Evolutionary conservation across 2,113 vertebrate genomes (phyloP).

Genomic region (Puma concolor): DNA sequence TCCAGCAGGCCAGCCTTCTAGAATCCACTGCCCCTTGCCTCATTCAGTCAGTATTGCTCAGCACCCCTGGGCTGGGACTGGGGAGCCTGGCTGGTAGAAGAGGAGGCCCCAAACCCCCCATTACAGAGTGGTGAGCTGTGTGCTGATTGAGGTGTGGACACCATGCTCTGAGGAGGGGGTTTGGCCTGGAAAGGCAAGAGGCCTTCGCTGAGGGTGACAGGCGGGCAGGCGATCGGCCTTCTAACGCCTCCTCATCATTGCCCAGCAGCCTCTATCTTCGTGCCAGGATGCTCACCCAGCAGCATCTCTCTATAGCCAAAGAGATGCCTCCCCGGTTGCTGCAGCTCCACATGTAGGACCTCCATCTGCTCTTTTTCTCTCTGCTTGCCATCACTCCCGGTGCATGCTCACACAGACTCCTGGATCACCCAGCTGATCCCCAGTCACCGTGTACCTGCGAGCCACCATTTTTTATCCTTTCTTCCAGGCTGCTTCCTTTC

Average conservation of each 20-base stretch:
- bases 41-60: neutral
- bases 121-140: neutral
- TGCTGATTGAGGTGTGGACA: neutral
- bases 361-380: neutral
- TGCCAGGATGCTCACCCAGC: rapidly evolving
- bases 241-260: neutral
- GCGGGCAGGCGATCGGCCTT: neutral
- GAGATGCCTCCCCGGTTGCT: neutral
- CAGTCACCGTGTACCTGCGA: neutral
- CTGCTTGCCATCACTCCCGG: neutral
- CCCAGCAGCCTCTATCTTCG: neutral
- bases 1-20: neutral
- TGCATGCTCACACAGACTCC: neutral
- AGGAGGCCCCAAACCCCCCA: neutral
- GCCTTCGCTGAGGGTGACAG: neutral
- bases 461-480: neutral
- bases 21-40: neutral
- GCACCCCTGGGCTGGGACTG: neutral
- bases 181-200: neutral
- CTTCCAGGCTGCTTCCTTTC: conserved; percentile 12
- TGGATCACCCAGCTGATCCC: rapidly evolving
- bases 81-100: too few relatives aligned
- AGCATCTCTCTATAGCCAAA: neutral
- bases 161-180: neutral
- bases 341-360: rapidly evolving